These are phyloP conservation scores for Dermatemys mawii DNA, from an alignment of 2,113 vertebrate species.

Conservation along the genomic window DNA sequence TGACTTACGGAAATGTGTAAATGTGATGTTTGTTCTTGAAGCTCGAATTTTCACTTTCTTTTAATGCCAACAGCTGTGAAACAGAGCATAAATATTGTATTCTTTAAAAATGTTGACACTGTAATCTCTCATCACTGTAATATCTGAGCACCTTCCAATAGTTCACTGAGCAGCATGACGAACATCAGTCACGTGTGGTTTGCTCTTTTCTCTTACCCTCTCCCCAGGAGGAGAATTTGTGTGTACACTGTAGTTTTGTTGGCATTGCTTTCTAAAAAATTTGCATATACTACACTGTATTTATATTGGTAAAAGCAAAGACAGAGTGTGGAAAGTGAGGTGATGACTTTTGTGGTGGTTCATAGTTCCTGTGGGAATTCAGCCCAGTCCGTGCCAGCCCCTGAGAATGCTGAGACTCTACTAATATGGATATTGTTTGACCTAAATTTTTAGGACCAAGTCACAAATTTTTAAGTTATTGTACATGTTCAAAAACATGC, in stretches of 20 bases:
- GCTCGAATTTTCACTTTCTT: neutral
- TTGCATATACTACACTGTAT: neutral
- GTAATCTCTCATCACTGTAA: neutral
- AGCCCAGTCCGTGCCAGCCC: neutral
- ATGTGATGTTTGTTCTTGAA: neutral
- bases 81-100: neutral
- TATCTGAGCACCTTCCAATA: neutral
- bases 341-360: neutral
- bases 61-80: neutral
- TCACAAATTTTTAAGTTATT: neutral
- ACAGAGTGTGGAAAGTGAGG: neutral
- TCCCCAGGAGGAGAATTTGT: neutral
- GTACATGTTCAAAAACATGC: neutral
- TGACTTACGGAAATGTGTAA: neutral
- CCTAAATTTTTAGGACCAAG: neutral
- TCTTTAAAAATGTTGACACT: neutral
- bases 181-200: neutral
- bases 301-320: neutral
- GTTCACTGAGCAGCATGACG: neutral
- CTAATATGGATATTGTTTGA: neutral
- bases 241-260: neutral
- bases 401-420: neutral
- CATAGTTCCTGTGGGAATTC: neutral
- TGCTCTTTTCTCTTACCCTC: neutral
- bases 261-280: neutral